Base-by-base conservation (phyloP, 30 jellyfish, hydroid and myxozoan species). In the Calvadosia cruxmelitensis region DNA sequence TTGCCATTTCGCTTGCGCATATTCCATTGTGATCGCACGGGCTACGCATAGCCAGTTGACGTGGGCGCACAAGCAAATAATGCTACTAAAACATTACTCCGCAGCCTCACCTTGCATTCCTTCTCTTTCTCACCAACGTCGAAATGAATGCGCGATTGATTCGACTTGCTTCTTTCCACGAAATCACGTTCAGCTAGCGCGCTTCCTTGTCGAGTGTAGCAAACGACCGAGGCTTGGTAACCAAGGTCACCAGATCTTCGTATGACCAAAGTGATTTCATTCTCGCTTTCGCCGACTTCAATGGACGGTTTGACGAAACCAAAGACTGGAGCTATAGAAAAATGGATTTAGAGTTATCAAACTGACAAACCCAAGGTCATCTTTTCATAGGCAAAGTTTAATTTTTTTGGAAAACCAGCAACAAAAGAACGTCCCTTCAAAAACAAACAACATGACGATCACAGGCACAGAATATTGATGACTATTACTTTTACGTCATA, bases 171-270 rank as follows among this genome's bases (percentile, higher is more conserved):
- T 27, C 95, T 31, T 62, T 90, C 99, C 24, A 66, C 65, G 67
- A 53, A 90, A 72, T 90, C 99, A 30, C 77, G 69, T 34, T 51
- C 86, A 64, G 79, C 99, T 24, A 10, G 49, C 7, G 99, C 95
- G 24, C 93, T 69, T 49, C 63, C 69, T 66, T 90, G 95, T 51
- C 95, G 36, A 7, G 99, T 90, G 80, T 81, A 90, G 52, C 99
- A 90, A 2, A 93, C 61, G 48, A 90, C 94, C n/a, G 72, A 77
- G 16, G 93, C 53, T 67, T 63, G 69, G 67, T 64, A 81, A 48
- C 89, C 70, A 3, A 77, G 51, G 67, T 90, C 99, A 7, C 99
- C 99, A 12, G 78, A 33, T 27, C 95, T 72, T 35, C 76, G 66
- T 65, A 90, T 78, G 81, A 42, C 29, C 29, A 92, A 68, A 15